These are phyloP conservation scores for Acleris laterana DNA, from an alignment of 2,888 invertebrate genomes.

Conservation along the genomic window DNA sequence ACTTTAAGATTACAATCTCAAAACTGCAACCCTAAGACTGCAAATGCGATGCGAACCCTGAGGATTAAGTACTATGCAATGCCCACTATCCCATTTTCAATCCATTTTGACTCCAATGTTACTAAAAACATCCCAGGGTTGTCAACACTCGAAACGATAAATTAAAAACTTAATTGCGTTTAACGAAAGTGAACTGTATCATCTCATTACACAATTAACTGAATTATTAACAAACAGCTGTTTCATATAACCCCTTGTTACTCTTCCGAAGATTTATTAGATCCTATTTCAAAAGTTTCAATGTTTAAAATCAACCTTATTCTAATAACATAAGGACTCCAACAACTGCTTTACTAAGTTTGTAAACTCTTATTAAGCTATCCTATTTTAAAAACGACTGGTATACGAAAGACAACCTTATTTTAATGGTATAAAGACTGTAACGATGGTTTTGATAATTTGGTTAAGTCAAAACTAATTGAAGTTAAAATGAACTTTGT, in stretches of 20 bases:
- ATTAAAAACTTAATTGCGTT: slow-evolving; percentile 18
- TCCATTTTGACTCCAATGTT: too few species aligned
- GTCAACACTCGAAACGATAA: slow-evolving; percentile 20
- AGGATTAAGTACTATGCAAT: too few species aligned
- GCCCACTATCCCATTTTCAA: too few species aligned
- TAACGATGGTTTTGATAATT: background rate
- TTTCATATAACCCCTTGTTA: slow-evolving; percentile 41
- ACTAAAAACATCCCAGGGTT: background rate
- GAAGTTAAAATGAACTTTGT: slow-evolving; percentile 6
- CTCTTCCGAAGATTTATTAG: slow-evolving; percentile 32
- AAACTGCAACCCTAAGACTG: too few species aligned
- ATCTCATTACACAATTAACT: slow-evolving; percentile 47
- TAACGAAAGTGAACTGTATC: slow-evolving; percentile 19
- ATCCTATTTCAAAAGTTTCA: background rate
- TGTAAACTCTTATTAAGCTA: background rate
- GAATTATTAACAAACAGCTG: slow-evolving; percentile 41
- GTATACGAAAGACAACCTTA: background rate
- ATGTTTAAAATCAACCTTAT: slow-evolving; percentile 5
- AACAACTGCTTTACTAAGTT: background rate
- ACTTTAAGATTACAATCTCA: too few species aligned
- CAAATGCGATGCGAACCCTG: too few species aligned
- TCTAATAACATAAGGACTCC: background rate
- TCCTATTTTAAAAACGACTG: too few species aligned
- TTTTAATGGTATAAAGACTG: background rate
- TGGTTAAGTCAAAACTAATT: background rate